These are phyloP conservation scores for Phanerotoma sp. DNA, from an alignment of 2,888 invertebrate genomes.

Conservation along the genomic window DNA sequence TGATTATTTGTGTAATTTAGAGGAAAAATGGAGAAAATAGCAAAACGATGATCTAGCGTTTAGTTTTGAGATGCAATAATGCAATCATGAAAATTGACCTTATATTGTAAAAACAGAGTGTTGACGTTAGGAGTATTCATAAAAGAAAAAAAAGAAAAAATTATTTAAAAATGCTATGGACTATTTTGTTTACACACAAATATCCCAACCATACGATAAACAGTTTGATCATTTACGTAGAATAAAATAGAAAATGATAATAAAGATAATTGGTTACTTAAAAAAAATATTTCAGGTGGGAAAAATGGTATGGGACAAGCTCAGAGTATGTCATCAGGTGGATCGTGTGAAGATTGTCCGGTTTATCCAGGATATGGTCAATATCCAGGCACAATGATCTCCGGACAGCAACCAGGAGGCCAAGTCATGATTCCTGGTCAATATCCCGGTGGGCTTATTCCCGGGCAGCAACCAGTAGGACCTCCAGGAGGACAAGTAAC, in stretches of 20 bases:
- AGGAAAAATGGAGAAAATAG: not conserved
- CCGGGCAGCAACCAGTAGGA: too few relatives aligned
- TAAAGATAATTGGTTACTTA: not conserved
- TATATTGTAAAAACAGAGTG: constrained; percentile 41
- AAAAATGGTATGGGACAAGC: constrained; percentile 86
- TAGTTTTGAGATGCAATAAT: constrained; percentile 28
- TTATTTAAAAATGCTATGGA: constrained; percentile 35
- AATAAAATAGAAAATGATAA: not conserved
- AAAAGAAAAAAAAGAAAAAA: constrained; percentile 43
- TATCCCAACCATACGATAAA: constrained; percentile 29
- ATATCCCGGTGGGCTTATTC: constrained; percentile 20
- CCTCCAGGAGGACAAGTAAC: constrained; percentile 11
- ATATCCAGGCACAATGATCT: constrained; percentile 16
- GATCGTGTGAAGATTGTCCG: constrained; percentile 70
- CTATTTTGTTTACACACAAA: constrained; percentile 43
- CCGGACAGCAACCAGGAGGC: constrained; percentile 16
- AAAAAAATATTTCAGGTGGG: constrained; percentile 63
- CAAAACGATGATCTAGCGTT: constrained; percentile 15
- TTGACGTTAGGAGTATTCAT: constrained; percentile 40
- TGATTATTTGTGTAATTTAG: not conserved
- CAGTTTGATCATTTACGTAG: constrained; percentile 23
- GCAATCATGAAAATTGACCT: constrained; percentile 28
- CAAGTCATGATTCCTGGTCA: constrained; percentile 13
- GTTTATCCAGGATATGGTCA: constrained; percentile 44
- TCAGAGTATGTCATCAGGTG: constrained; percentile 78